Evolutionary conservation across 1,140 invertebrate genomes (phyloP), one percentile per base, ranked within the genome.

Genomic region (Bombus vancouverensis): DNA sequence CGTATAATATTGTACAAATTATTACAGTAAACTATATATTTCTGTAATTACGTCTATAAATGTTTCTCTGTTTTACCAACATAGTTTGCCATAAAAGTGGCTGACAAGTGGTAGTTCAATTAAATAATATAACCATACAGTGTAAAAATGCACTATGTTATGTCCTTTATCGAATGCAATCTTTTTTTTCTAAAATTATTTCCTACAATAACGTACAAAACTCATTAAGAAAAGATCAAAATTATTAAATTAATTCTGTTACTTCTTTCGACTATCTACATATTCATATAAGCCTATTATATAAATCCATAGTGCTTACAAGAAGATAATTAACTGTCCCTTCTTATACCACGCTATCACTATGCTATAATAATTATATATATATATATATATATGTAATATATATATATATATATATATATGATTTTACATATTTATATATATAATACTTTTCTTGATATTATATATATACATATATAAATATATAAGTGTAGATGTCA

Each of bases 1-100:
- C 92, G 92, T 94, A 94, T 94, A 93, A 94, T 95, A 95, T 94
- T 95, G 93, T 95, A 95, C 94, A 95, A 95, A 95, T 95, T 93
- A 94, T 95, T 94, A 95, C 94, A 95, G 93, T 94, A 94, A 94
- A 94, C 92, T 94, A 94, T 94, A 94, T 94, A 94, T 92, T 94
- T 93, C 89, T 93, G 93, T 92, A 93, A 93, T 94, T 93, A 94
- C 92, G 92, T 94, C 92, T 94, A 94, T 93, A 92, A 92, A 94
- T 94, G 93, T 92, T 93, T 94, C 90, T 92, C 88, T 91, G 90
- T 92, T 93, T 94, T 92, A 94, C 93, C 94, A 95, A 94, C 94
- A 93, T 93, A 90, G 42, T 89, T 91, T 88, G 91, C 91, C 92
- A 80, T 93, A 92, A 92, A 91, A 92, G 85, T 91, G 91, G 91